Evolutionary conservation across 2,888 invertebrate species (phyloP), one percentile per base, ranked within the genome.

Genomic region (Clitarchus hookeri): DNA sequence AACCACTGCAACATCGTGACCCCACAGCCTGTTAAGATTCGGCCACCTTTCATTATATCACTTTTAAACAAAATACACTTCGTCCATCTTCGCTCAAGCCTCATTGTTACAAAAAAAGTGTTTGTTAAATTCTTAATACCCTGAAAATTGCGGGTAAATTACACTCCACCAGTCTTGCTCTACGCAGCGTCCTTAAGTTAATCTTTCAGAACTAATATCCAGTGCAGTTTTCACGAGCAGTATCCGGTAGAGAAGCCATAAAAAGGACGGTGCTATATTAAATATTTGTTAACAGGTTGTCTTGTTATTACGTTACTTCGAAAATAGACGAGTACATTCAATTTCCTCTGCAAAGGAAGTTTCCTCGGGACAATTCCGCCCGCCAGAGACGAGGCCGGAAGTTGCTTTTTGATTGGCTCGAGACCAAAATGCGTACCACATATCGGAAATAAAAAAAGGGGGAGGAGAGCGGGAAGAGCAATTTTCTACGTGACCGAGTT

Each of bases 361-460:
- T n/a, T 19, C 65, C 65, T 23, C 65, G n/a, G 65, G 8, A 65
- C 65, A 65, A 65, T n/a, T n/a, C 16, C 65, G n/a, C 16, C 65
- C 23, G 65, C 19, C n/a, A n/a, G 65, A n/a, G 65, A 65, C 8
- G 65, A 19, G 65, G n/a, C 11, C 19, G 23, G 65, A 65, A n/a
- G 65, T 65, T 65, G 65, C 23, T n/a, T 65, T 65, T 65, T 65
- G 65, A 65, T 65, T 65, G 65, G 65, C 65, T 65, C 65, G 65
- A 23, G 65, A 65, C 19, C 6, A 3, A n/a, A 65, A 65, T 65
- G 23, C 8, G 65, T 23, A 8, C n/a, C 65, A 65, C 65, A n/a
- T 65, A 65, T 65, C 65, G n/a, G n/a, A n/a, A n/a, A 65, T 36
- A 36, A 36, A 36, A 36, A 36, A 36, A 36, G 36, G n/a, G n/a